phyloP scores from a whole-genome alignment of 2,113 vertebrate genomes.

The Capricornis sumatraensis region DNA sequence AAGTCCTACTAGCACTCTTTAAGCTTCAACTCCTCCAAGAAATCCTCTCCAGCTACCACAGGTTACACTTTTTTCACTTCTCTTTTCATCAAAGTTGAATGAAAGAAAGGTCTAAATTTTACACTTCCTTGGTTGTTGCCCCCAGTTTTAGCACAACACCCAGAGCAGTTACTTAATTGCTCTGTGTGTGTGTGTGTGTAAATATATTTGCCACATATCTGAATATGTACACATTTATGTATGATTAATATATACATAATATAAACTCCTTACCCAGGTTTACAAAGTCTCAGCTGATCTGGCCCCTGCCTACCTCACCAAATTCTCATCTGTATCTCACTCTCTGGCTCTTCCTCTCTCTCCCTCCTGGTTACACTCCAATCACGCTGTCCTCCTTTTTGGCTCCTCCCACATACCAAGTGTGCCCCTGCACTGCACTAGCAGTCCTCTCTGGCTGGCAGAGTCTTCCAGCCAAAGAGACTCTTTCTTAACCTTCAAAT shows the following conservation, averaged over 20 bases:
- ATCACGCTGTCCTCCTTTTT: not conserved
- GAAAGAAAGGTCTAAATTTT: not conserved
- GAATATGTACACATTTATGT: not conserved
- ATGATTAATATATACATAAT: not conserved
- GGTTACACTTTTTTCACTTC: not conserved
- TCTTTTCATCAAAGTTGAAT: not conserved
- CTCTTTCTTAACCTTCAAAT: not conserved
- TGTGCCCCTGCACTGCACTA: not conserved
- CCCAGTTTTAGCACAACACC: not conserved
- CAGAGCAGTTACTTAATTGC: not conserved
- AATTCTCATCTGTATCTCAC: not conserved
- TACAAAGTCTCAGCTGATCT: not conserved
- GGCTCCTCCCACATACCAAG: not conserved
- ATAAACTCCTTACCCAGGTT: not conserved
- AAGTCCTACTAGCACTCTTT: not conserved
- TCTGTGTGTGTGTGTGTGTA: not conserved
- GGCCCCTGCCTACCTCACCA: not conserved
- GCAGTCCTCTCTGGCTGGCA: not conserved
- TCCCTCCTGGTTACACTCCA: not conserved
- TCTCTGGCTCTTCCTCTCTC: not conserved
- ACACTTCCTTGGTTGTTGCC: not conserved
- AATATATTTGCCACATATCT: not conserved
- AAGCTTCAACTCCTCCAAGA: not conserved
- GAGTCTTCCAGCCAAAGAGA: not conserved
- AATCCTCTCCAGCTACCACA: not conserved